Conservation (phyloP, 2,113 vertebrate species). For the Rynchops niger region DNA sequence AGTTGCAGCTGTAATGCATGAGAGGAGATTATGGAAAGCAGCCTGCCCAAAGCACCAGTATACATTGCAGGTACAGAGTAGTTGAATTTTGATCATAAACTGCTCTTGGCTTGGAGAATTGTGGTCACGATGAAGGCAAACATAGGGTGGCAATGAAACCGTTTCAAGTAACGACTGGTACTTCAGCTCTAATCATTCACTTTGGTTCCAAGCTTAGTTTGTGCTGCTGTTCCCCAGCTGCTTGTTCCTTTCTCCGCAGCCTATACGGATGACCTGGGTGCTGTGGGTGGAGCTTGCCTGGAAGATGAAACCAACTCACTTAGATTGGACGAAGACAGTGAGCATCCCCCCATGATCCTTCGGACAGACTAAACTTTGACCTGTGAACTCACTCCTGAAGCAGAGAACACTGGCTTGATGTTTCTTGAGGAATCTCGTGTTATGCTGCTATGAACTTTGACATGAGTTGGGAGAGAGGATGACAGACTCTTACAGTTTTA, state of each 20-base stretch:
- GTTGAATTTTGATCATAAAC: neutral
- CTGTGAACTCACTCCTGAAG: slow-evolving; percentile 65
- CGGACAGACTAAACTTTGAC: slow-evolving; percentile 86
- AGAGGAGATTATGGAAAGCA: neutral
- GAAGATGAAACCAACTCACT: slow-evolving; percentile 89
- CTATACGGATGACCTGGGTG: slow-evolving; percentile 92
- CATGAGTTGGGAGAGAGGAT: slow-evolving; percentile 77
- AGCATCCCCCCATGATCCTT: slow-evolving; percentile 96
- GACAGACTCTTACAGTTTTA: slow-evolving; percentile 75
- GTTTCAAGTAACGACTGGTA: neutral
- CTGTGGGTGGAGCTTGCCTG: slow-evolving; percentile 86
- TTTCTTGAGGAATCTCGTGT: slow-evolving; percentile 77
- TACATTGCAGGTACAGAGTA: neutral
- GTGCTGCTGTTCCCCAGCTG: neutral
- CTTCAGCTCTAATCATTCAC: neutral
- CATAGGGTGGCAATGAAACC: neutral
- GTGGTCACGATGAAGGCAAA: neutral
- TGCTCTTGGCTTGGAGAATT: neutral
- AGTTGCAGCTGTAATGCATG: neutral
- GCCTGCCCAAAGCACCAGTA: neutral
- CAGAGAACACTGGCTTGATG: slow-evolving; percentile 70
- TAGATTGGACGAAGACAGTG: slow-evolving; percentile 92
- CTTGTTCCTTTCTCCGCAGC: slow-evolving; percentile 72
- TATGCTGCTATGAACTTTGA: slow-evolving; percentile 88
- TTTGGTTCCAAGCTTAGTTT: neutral